Base-by-base conservation (phyloP, 2,797 vertebrate genomes). In the Sebastes matsubarae region DNA sequence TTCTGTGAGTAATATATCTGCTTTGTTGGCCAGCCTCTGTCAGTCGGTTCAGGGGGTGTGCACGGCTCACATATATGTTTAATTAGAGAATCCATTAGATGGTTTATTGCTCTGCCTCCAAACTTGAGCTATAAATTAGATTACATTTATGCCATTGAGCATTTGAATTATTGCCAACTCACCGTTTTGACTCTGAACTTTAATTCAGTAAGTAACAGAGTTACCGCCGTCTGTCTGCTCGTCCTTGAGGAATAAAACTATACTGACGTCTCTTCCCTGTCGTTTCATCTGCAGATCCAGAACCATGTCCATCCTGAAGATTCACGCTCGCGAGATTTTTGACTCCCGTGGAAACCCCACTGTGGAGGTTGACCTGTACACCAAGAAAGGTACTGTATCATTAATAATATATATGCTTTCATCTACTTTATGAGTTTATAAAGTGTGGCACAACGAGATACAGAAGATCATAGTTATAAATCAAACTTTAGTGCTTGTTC, bases 321-420 rank as follows among this genome's bases (percentile, higher is more conserved):
- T 99, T 82, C 92, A 95, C 0, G 97, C 98, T 84, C 97, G 98
- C 77, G 97, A 99, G 94, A 99, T 99, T 94, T 97, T 99, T 8
- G 99, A 99, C 96, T 99, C 99, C n/a, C 98, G 98, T 95, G 99
- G 98, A 29, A 99, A 99, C 84, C 99, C 99, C 96, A 99, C 99
- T 0, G 98, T 99, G 68, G 99, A 99, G 86, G 98, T 99, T 7
- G 98, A 99, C 75, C 96, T 99, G 12, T 97, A 75, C 87, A 99
- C 98, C 58, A 90, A 94, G 69, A 99, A 99, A 97, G 99, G 99
- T 99, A 95, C 24, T 3, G 75, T 70, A 79, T 75, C 25, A 4
- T 11, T 13, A 1, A 4, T 18, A 0, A 42, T 42, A 7, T 42
- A 42, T 12, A 63, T 55, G 1, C 11, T 69, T 64, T 69, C 1